Evolutionary conservation across 2,113 vertebrate genomes (phyloP).

Genomic region (Struthio camelus): DNA sequence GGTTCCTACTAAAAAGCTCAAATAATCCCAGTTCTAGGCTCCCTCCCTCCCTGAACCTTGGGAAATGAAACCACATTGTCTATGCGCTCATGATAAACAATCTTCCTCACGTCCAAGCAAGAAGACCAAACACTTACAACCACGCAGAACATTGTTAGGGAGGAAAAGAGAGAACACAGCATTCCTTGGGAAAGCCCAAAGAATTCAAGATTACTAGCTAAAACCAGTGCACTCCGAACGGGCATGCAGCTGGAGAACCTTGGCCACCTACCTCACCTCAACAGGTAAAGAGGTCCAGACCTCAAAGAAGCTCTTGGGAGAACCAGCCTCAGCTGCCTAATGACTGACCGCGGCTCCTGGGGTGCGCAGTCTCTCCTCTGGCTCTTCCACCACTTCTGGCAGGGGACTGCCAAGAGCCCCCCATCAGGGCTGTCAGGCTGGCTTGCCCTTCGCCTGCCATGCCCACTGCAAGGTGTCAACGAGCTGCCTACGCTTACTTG

Average conservation of each 20-base stretch:
- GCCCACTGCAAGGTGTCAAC: neutral
- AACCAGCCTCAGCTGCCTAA: neutral
- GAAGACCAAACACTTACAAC: neutral
- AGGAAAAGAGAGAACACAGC: neutral
- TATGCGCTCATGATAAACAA: conserved; percentile 26
- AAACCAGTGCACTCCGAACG: neutral
- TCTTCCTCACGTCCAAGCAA: neutral
- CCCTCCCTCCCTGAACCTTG: neutral
- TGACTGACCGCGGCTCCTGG: neutral
- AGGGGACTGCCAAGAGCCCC: neutral
- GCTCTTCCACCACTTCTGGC: neutral
- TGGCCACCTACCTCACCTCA: neutral
- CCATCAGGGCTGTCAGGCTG: neutral
- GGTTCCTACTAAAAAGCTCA: conserved; percentile 6
- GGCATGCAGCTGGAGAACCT: neutral
- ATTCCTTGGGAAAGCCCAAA: neutral
- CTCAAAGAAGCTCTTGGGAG: neutral
- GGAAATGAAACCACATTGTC: conserved; percentile 16
- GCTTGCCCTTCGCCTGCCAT: neutral
- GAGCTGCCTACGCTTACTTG: neutral
- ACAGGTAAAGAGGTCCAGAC: neutral
- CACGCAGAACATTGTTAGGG: rapidly evolving
- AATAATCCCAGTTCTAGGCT: neutral
- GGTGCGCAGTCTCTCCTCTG: neutral
- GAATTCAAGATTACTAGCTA: neutral